A percentile compares a stretch with the other conserved stretches of the same genome.
phyloP scores from a whole-genome alignment of 1,140 invertebrate genomes.

The Chrysomallon squamiferum region DNA sequence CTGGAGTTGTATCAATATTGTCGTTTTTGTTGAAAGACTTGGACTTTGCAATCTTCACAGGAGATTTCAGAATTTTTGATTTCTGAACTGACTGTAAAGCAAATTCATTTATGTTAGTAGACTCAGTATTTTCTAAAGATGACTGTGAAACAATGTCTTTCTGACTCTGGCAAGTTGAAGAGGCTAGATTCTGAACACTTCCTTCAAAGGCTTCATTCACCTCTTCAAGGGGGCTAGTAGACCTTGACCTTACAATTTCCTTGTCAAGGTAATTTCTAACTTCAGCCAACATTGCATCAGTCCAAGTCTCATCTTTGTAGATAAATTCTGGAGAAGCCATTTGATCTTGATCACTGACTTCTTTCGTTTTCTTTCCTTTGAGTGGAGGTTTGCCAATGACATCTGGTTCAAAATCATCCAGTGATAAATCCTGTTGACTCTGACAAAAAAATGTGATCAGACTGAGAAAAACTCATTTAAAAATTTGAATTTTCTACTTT shows the following conservation, averaged over 20 bases:
- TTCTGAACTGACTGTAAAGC: background rate
- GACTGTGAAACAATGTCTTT: too few species aligned
- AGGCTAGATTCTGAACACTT: constrained; percentile 9
- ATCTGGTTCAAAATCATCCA: constrained; percentile 53
- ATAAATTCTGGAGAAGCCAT: background rate
- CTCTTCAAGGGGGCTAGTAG: constrained; percentile 9
- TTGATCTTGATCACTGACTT: background rate
- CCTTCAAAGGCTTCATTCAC: constrained; percentile 22
- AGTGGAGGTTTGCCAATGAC: constrained; percentile 16
- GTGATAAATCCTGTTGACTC: constrained; percentile 76
- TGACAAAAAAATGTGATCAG: constrained; percentile 58
- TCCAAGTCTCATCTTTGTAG: constrained; percentile 2
- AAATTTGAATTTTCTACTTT: too few species aligned
- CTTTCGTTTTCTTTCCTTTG: constrained; percentile 8
- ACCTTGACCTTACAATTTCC: background rate
- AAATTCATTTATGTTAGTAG: too few species aligned
- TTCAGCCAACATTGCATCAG: constrained; percentile 12
- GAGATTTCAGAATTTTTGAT: constrained; percentile 3
- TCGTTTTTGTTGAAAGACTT: constrained; percentile 1
- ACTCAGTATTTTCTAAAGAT: too few species aligned
- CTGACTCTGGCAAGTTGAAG: background rate
- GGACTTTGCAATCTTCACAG: constrained; percentile 7
- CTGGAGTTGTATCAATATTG: constrained; percentile 6
- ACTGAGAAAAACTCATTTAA: too few species aligned
- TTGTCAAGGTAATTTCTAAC: background rate